Base-by-base conservation (phyloP, 2,888 invertebrate species). In the Teleiodes luculella region DNA sequence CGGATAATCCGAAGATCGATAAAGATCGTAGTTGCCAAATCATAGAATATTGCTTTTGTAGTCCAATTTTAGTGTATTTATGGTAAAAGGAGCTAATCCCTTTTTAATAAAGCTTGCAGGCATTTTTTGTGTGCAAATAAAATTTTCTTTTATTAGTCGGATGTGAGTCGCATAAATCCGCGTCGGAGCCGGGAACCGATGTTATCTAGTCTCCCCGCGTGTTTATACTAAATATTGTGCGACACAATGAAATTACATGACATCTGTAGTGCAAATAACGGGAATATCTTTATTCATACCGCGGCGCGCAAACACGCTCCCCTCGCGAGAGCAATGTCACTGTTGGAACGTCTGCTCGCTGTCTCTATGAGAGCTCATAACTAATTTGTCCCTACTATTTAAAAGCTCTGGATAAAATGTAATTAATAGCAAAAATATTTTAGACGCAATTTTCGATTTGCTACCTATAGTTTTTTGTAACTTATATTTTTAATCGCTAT, bases 251-350 rank as follows among this genome's bases (percentile, higher is more conserved):
- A 82, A 88, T 88, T 87, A 89, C 88, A 88, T 88, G 88, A 89
- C 89, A 89, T 89, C 89, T 89, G 89, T 87, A 89, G 74, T 82
- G 85, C 89, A 88, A 88, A 89, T 89, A 88, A 86, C 86, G 83
- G 80, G 86, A 81, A 87, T 88, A 89, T 88, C 88, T 89, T 89
- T 88, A 89, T 89, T 89, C 89, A 89, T 89, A 83, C 80, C 80
- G 75, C 83, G 81, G 64, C 75, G 76, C 67, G 80, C 84, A 84
- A 86, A 86, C 78, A 81, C 55, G 71, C 71, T 72, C 86, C 86
- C 88, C 87, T 84, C 79, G 73, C 74, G 74, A n/a, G 74, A 68
- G 73, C 67, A 76, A 81, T 83, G 83, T 80, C 80, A 73, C 73
- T 64, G 75, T 66, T 62, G 59, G 62, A 61, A 73, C 87, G 86